phyloP scores from a whole-genome alignment of 2,888 invertebrate genomes.

The Brachynemurus nebulosus region DNA sequence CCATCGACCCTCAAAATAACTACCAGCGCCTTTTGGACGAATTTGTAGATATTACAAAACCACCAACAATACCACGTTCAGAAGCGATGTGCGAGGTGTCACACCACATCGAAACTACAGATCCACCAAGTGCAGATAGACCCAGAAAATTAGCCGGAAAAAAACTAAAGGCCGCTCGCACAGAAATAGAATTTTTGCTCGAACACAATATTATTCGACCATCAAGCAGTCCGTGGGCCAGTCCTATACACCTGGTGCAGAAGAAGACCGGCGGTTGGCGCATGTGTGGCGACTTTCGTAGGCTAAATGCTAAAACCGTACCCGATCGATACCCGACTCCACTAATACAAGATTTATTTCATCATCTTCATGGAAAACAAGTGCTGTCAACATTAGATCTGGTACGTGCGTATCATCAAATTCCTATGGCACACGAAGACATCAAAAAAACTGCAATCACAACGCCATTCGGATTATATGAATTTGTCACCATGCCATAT shows the following conservation, averaged over 20 bases:
- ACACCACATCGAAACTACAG: conserved; percentile 9
- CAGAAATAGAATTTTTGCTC: conserved; percentile 5
- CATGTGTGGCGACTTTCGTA: conserved; percentile 11
- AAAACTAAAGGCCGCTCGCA: conserved; percentile 9
- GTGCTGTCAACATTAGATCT: background rate
- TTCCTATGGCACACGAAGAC: background rate
- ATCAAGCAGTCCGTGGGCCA: conserved; percentile 13
- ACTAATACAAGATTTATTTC: conserved; percentile 9
- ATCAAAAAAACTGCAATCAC: background rate
- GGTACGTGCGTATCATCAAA: conserved; percentile 22
- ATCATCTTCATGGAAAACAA: too few relatives aligned
- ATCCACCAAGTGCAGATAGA: conserved; percentile 10
- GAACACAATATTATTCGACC: too few relatives aligned
- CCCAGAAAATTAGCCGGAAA: too few relatives aligned
- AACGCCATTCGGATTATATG: background rate
- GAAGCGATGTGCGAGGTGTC: too few relatives aligned
- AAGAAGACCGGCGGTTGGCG: conserved; percentile 8
- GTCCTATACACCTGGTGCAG: conserved; percentile 9
- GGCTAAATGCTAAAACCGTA: too few relatives aligned
- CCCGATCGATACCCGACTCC: conserved; percentile 13
- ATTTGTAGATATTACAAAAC: too few relatives aligned
- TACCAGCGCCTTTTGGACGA: too few relatives aligned
- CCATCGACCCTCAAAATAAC: too few relatives aligned
- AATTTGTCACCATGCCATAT: background rate
- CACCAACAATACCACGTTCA: too few relatives aligned